phyloP scores from a whole-genome alignment of 2,888 invertebrate species.

The Xanthia togata region DNA sequence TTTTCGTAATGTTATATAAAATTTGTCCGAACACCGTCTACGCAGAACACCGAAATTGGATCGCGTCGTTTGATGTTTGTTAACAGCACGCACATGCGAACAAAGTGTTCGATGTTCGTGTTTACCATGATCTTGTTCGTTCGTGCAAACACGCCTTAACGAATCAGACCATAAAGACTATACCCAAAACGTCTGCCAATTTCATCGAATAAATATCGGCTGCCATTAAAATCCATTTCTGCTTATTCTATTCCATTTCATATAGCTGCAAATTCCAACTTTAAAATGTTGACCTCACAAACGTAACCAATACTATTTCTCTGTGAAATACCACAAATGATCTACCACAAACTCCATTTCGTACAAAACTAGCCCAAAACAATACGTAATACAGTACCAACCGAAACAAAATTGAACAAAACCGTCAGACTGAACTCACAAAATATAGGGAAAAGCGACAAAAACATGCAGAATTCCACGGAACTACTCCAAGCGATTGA shows the following conservation, averaged over 20 bases:
- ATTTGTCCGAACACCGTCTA: no score
- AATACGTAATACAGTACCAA: constrained; percentile 11
- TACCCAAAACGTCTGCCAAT: no score
- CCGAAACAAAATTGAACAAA: constrained; percentile 42
- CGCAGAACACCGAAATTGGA: no score
- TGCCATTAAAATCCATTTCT: not conserved
- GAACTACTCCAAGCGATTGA: constrained; percentile 48
- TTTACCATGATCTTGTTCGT: no score
- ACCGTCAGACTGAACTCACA: constrained; percentile 29
- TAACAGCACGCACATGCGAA: no score
- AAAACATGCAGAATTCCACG: constrained; percentile 51
- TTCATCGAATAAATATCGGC: not conserved
- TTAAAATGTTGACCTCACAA: not conserved
- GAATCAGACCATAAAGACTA: not conserved
- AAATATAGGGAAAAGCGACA: constrained; percentile 31
- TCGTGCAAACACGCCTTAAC: not conserved
- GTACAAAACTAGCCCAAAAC: not conserved
- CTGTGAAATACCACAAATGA: not conserved
- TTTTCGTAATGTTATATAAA: no score
- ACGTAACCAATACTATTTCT: not conserved
- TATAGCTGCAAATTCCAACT: not conserved
- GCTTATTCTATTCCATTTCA: not conserved
- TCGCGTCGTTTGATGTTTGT: no score
- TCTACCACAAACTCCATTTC: not conserved
- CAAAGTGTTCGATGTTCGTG: no score